Base-by-base conservation (phyloP, 2,888 invertebrate species). In the Chalcosyrphus nemorum region DNA sequence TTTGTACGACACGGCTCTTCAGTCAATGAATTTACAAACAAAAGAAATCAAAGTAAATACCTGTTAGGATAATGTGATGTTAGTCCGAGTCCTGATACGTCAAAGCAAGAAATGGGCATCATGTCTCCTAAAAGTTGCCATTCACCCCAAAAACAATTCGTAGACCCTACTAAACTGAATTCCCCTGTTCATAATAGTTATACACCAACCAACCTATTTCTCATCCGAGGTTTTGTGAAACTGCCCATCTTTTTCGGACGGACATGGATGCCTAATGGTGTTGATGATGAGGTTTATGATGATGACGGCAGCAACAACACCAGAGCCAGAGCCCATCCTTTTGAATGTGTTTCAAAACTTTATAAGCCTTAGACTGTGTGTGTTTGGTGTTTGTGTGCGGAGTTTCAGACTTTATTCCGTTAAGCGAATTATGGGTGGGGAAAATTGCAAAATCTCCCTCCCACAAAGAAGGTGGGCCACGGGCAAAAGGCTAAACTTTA, bases 281-380 rank as follows among this genome's bases (percentile, higher is more conserved):
- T 59, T 47, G 59, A 71, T 71, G 59, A 71, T 50, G 63, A 41
- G 47, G 50, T 72, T 72, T 61, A 63, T 56, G 57, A 32, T 47
- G 29, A 47, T 65, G 38, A 57, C 24, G 15, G 24, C 32, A 56
- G 9, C n/a, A 27, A 9, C 7, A 27, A 7, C 32, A 32, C 17
- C 13, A 56, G 9, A 13, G 29, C 52, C 41, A 54, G n/a, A n/a
- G 24, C 21, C 61, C 70, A 61, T 70, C 11, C 61, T 59, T 43
- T 63, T 35, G 24, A 71, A 50, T 77, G 47, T 63, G 38, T 21
- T 63, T 35, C 15, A 29, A 52, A 78, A 78, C 27, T 66, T 75
- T 65, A 38, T 75, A 74, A 74, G 56, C 65, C 56, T n/a, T n/a
- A n/a, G 45, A 52, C 61, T 54, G 24, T 61, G 43, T 54, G 52